Conservation (phyloP, 2,113 vertebrate species). For the Onychorhynchus coronatus region DNA sequence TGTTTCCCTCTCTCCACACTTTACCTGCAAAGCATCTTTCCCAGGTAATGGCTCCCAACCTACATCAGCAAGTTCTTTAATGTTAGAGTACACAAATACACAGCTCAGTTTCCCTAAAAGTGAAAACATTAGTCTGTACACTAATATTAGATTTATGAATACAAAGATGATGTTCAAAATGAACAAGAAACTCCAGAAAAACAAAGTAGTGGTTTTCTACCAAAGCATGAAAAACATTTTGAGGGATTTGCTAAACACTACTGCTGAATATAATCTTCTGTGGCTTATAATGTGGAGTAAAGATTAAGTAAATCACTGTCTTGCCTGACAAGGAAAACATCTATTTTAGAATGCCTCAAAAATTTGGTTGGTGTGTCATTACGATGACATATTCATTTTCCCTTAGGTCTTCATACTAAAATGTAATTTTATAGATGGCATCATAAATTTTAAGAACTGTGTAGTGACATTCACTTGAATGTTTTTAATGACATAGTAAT, state of each 20-base stretch:
- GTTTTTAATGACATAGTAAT: not conserved
- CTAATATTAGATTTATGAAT: not conserved
- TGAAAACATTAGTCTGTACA: not conserved
- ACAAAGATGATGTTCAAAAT: slow-evolving; percentile 10
- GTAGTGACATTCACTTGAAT: not conserved
- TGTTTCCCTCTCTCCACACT: not conserved
- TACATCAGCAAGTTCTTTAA: not conserved
- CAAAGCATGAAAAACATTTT: slow-evolving; percentile 47
- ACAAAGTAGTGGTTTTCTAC: slow-evolving; percentile 43
- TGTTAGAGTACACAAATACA: not conserved
- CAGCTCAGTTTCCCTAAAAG: not conserved
- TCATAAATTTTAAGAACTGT: not conserved
- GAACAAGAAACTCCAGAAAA: slow-evolving; percentile 12
- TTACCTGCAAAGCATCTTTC: not conserved
- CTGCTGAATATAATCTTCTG: slow-evolving; percentile 59
- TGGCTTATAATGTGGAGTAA: slow-evolving; percentile 47
- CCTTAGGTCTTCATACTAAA: not conserved
- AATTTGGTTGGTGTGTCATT: slow-evolving; percentile 51
- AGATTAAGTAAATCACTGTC: slow-evolving; percentile 66
- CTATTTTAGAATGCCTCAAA: slow-evolving; percentile 60
- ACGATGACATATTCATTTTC: slow-evolving; percentile 50
- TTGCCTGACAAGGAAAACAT: slow-evolving; percentile 59
- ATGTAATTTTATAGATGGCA: not conserved
- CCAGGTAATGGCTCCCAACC: not conserved
- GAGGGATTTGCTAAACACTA: slow-evolving; percentile 24